Evolutionary conservation across 2,888 invertebrate species (phyloP), one percentile per base, ranked within the genome.

Genomic region (Lamellibrachia columna): DNA sequence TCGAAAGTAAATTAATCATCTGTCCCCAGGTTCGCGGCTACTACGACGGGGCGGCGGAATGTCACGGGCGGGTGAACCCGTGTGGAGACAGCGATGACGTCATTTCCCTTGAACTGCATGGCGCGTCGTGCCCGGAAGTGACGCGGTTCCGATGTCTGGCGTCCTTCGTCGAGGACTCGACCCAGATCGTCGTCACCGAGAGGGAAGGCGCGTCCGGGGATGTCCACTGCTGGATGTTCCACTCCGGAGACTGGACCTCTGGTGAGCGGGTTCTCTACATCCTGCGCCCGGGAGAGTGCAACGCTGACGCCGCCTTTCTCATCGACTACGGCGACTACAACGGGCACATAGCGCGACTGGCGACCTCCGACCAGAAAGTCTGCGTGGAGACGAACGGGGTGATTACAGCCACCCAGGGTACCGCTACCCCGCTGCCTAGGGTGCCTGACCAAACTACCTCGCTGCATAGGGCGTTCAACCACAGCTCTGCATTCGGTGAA

Each of bases 121-220:
- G 52, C 60, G 40, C 28, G 52, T 75, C 92, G 3, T 92, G 92
- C 60, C 55, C 55, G 4, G 55, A 55, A 91, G 58, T 55, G 91
- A 60, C 75, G 52, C 58, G 15, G 15, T 91, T 92, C 93, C 91
- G 92, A 0, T 95, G 95, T 90, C 92, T 95, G 92, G 95, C 95
- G n/a, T 93, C 92, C n/a, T 94, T 94, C 91, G 94, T 94, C 91
- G 95, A 95, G 1, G 94, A 95, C 53, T 95, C 95, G 93, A 94
- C 92, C 91, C 93, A 95, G 7, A 93, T 95, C 15, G 92, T 95
- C 28, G 91, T 95, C 7, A 95, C 95, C 93, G 95, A 95, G 92
- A 22, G 93, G 7, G 92, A 91, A 2, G 94, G 95, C 90, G 90
- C 75, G 0, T 22, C 91, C 2, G 92, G 90, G 11, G 95, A 95